These are phyloP conservation scores for Argyresthia albistria DNA, from an alignment of 2,888 invertebrate species.

Conservation along the genomic window DNA sequence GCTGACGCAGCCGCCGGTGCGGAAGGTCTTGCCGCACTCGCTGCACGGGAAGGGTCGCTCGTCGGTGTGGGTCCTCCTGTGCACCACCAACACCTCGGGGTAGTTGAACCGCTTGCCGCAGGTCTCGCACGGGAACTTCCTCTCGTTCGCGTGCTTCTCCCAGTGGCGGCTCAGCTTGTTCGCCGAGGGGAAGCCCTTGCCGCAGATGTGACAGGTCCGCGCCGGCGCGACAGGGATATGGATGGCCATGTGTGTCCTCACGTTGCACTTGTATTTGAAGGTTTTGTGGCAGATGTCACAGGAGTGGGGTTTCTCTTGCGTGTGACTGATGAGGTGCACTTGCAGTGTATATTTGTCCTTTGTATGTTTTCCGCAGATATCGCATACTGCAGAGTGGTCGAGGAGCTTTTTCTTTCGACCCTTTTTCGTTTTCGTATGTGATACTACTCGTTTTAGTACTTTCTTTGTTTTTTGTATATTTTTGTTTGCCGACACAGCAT, in stretches of 20 bases:
- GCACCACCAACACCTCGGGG: constrained; percentile 60
- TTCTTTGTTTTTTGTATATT: constrained; percentile 15
- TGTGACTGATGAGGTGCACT: constrained; percentile 56
- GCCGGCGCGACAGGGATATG: constrained; percentile 52
- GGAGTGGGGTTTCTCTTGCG: constrained; percentile 43
- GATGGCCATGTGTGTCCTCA: constrained; percentile 52
- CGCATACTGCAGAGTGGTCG: constrained; percentile 60
- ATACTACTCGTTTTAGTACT: constrained; percentile 16
- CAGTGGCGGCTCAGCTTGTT: constrained; percentile 64
- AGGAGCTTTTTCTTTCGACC: constrained; percentile 33
- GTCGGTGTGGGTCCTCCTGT: constrained; percentile 61
- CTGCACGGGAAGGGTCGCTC: constrained; percentile 56
- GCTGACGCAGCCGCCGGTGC: constrained; percentile 62
- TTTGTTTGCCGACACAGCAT: constrained; percentile 14
- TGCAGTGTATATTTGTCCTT: constrained; percentile 29
- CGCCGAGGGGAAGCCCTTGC: constrained; percentile 64
- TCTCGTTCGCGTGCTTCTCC: constrained; percentile 66
- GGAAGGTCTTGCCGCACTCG: constrained; percentile 61
- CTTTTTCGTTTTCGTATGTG: constrained; percentile 20
- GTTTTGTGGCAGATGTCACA: constrained; percentile 61
- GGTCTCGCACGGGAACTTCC: constrained; percentile 60
- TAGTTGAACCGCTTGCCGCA: constrained; percentile 70
- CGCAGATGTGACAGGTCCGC: constrained; percentile 67
- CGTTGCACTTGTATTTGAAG: constrained; percentile 61
- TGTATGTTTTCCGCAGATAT: constrained; percentile 58